A percentile compares a stretch with the other conserved stretches of the same genome.
Evolutionary conservation across 2,888 invertebrate species (phyloP).

Genomic region (Selenia dentaria): DNA sequence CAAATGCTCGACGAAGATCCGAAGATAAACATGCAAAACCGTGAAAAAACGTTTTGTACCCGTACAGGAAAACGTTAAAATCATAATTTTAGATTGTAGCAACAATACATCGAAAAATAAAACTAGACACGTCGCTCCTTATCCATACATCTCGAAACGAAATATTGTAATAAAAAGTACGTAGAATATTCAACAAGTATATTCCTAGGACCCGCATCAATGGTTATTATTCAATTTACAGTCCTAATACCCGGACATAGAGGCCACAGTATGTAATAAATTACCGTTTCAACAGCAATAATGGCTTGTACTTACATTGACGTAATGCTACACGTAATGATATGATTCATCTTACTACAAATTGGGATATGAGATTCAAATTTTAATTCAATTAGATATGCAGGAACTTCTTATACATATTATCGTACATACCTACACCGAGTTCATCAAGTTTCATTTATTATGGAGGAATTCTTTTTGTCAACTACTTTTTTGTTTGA

Average conservation of each 20-base stretch:
- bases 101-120: conserved; percentile 66
- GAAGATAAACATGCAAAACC: conserved; percentile 52
- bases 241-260: conserved; percentile 52
- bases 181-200: conserved; percentile 44
- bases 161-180: conserved; percentile 75
- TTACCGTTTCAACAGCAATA: conserved; percentile 42
- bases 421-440: conserved; percentile 19
- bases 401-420: conserved; percentile 57
- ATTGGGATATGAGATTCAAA: conserved; percentile 70
- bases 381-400: conserved; percentile 75
- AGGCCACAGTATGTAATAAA: conserved; percentile 42
- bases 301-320: conserved; percentile 56
- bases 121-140: conserved; percentile 62
- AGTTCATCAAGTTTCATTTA: no score
- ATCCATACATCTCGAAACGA: conserved; percentile 68
- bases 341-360: conserved; percentile 74
- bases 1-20: conserved; percentile 38
- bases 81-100: conserved; percentile 56
- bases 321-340: conserved; percentile 63
- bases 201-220: conserved; percentile 30
- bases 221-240: conserved; percentile 42
- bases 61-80: conserved; percentile 66
- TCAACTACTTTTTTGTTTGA: conserved; percentile 38
- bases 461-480: conserved; percentile 18
- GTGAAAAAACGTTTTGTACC: conserved; percentile 53